Evolutionary conservation across 2,797 vertebrate species (phyloP), one percentile per base, ranked within the genome.

Genomic region (Loris lydekkerianus): DNA sequence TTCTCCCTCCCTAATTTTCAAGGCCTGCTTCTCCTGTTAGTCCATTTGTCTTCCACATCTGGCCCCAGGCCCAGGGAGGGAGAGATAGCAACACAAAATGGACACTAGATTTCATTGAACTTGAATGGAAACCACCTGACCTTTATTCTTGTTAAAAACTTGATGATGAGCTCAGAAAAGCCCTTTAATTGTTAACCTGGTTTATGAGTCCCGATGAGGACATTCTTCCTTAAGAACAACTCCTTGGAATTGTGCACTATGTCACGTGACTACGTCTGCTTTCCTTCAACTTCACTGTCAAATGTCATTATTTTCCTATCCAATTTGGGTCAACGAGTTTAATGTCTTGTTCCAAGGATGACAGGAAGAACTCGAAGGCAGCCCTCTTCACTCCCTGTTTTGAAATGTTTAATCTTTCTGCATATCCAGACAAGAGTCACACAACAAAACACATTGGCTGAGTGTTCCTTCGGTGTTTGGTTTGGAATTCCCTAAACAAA

Each of bases 1-100:
- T 94, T 97, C 97, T 95, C 96, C 65, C 63, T 97, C 96, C 93
- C 96, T 92, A 94, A 97, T 96, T 97, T 94, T 93, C 97, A 98
- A 97, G 92, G 96, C 95, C 96, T 88, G 92, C 96, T 96, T 84
- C 89, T 92, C 97, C 18, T 25, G 9, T 29, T 18, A 15, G 63
- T 25, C 70, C 13, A 1, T 21, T n/a, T 58, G 21, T 97, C 34
- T 96, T 93, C 94, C 94, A 94, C 93, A 84, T 96, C 94, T 89
- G 95, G 90, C 95, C 94, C 94, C 25, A 63, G 86, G 93, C 91
- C 8, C 10, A 21, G 58, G 13, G 20, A 21, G 49, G 29, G 27
- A 10, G 37, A n/a, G 34, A 46, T 0, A 53, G 14, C 15, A 53
- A 53, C 49, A 13, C 72, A 84, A 80, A 21, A 53, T 1, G 18